Evolutionary conservation across 2,113 vertebrate genomes (phyloP).

Genomic region (Neotragus moschatus): DNA sequence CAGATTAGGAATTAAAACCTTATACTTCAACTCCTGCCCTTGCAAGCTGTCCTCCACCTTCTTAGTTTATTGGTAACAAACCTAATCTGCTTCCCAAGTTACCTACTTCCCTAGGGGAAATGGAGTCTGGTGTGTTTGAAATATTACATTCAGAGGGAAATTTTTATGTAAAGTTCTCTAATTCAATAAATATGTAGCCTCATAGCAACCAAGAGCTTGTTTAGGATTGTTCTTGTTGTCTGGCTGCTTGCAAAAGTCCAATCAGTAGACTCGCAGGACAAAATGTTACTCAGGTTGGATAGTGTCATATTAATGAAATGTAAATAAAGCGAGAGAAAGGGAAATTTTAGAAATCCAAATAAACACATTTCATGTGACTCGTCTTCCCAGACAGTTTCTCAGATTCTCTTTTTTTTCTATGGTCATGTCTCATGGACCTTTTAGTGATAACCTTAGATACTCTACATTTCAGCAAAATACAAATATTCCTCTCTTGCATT

Average conservation of each 20-base stretch:
- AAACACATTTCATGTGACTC: conserved; percentile 31
- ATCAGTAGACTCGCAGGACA: neutral
- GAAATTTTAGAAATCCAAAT: conserved; percentile 54
- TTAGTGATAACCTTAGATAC: conserved; percentile 34
- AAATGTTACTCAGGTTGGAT: conserved; percentile 23
- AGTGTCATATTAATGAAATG: conserved; percentile 48
- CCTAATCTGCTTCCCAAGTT: neutral
- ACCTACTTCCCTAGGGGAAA: neutral
- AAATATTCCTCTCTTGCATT: conserved; percentile 22
- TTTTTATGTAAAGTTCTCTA: conserved; percentile 33
- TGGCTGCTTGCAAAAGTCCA: conserved; percentile 28
- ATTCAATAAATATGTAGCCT: neutral
- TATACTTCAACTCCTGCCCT: neutral
- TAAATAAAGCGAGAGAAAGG: conserved; percentile 43
- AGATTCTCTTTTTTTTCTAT: neutral
- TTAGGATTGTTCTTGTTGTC: neutral
- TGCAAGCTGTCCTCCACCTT: neutral
- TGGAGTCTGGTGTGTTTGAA: neutral
- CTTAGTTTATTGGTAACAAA: neutral
- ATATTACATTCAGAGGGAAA: neutral
- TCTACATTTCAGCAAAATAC: conserved; percentile 16
- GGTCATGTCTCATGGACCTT: conserved; percentile 3
- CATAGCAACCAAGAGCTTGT: neutral
- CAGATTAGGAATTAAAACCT: neutral
- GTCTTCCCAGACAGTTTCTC: conserved; percentile 20